Conservation (phyloP, 2,888 invertebrate genomes). For the Hofmannophila pseudospretella region DNA sequence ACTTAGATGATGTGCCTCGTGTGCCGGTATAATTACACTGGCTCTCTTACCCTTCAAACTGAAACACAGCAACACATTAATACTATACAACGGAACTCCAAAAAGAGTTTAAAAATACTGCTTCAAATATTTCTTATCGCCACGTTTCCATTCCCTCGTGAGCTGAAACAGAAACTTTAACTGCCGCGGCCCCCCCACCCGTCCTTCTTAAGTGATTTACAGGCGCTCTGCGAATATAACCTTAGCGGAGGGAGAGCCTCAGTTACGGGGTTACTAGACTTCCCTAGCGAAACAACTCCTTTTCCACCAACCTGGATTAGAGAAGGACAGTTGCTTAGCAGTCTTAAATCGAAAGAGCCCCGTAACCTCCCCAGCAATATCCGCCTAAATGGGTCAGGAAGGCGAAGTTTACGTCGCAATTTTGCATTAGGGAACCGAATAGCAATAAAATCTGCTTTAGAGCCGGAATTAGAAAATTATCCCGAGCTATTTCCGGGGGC, state of each 20-base stretch:
- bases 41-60: too few relatives aligned
- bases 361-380: constrained; percentile 57
- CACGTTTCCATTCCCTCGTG: constrained; percentile 43
- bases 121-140: constrained; percentile 59
- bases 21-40: too few relatives aligned
- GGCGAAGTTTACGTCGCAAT: constrained; percentile 71
- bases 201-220: constrained; percentile 71
- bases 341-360: constrained; percentile 54
- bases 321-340: constrained; percentile 45
- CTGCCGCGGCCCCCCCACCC: constrained; percentile 40
- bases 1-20: too few relatives aligned
- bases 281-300: constrained; percentile 23
- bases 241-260: constrained; percentile 32
- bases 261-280: constrained; percentile 55
- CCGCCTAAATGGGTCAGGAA: constrained; percentile 75
- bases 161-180: constrained; percentile 65
- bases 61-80: too few relatives aligned
- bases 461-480: constrained; percentile 63
- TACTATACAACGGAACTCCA: too few relatives aligned
- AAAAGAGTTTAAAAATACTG: constrained; percentile 29
- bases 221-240: constrained; percentile 46
- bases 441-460: constrained; percentile 59
- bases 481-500: constrained; percentile 23
- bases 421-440: constrained; percentile 61
- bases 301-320: constrained; percentile 28